phyloP scores from a whole-genome alignment of 2,113 vertebrate genomes.

The Centropus bengalensis region DNA sequence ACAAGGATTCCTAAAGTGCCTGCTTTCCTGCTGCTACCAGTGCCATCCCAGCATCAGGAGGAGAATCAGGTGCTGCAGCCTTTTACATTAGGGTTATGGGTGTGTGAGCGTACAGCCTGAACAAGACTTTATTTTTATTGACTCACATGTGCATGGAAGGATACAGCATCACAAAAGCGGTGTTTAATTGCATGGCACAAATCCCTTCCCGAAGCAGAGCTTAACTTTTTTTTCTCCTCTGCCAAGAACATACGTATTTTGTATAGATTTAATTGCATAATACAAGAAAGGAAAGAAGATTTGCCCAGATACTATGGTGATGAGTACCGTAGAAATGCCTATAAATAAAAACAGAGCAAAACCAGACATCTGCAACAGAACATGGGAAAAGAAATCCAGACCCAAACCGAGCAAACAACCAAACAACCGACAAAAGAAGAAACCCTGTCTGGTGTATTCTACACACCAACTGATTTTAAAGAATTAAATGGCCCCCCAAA shows the following conservation, averaged over 20 bases:
- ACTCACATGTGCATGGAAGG: not conserved
- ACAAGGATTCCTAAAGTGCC: not conserved
- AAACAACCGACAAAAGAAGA: not conserved
- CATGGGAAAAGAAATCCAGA: not conserved
- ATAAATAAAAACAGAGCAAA: constrained; percentile 12
- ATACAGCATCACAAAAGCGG: constrained; percentile 20
- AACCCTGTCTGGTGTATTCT: not conserved
- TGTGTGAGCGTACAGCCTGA: not conserved
- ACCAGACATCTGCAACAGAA: not conserved
- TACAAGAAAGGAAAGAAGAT: constrained; percentile 33
- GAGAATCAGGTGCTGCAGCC: rapidly evolving
- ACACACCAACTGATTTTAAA: not conserved
- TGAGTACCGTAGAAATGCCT: constrained; percentile 28
- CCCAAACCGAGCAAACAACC: not conserved
- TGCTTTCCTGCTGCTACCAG: not conserved
- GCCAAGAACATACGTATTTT: constrained; percentile 70
- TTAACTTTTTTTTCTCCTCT: not conserved
- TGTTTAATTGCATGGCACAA: constrained; percentile 57
- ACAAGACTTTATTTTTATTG: not conserved
- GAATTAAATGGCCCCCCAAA: not conserved
- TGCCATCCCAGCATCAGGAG: rapidly evolving
- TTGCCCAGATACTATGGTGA: not conserved
- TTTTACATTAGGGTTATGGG: rapidly evolving
- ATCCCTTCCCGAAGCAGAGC: constrained; percentile 56
- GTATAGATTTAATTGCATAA: constrained; percentile 61